Base-by-base conservation (phyloP, 2,888 invertebrate species). In the Melolontha melolontha region DNA sequence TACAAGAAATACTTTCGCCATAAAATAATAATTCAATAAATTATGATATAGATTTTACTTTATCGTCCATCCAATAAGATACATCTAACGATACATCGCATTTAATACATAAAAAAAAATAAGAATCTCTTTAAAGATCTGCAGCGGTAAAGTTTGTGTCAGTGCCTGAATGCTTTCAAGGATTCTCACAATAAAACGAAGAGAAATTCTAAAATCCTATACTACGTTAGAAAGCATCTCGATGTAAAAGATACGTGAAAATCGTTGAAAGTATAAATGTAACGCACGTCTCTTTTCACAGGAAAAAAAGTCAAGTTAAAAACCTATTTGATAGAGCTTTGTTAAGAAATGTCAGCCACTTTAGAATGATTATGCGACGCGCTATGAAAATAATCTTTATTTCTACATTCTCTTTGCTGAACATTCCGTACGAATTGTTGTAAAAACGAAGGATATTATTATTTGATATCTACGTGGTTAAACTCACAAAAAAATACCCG, bases 211-310 rank as follows among this genome's bases (percentile, higher is more conserved):
- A 62, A 62, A 47, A 62, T 62, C 59, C 47, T 34, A 47, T 62
- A 29, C 47, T 62, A 22, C 34, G 47, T 16, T n/a, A 11, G 59
- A 62, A 47, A 62, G 47, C 59, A 34, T 62, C 59, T 49, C 29
- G 17, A 49, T 62, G 47, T 62, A 47, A 47, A 8, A 62, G 59
- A 62, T 62, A 62, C 34, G 47, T 62, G 59, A 29, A 62, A 47
- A 62, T 62, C 44, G 59, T 34, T 10, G 59, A 47, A 62, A 47
- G 59, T 62, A 62, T 62, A 62, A 62, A 62, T 47, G 59, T 62
- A 62, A 47, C 34, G 17, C 59, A 47, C 34, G 34, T 34, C 17
- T 62, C 34, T 14, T 16, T 47, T 47, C 14, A n/a, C 59, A 29
- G 16, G 22, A 62, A 62, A 57, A 57, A 62, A 39, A 16, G 11